Conservation (phyloP, 2,888 invertebrate species). For the Merodon equestris region DNA sequence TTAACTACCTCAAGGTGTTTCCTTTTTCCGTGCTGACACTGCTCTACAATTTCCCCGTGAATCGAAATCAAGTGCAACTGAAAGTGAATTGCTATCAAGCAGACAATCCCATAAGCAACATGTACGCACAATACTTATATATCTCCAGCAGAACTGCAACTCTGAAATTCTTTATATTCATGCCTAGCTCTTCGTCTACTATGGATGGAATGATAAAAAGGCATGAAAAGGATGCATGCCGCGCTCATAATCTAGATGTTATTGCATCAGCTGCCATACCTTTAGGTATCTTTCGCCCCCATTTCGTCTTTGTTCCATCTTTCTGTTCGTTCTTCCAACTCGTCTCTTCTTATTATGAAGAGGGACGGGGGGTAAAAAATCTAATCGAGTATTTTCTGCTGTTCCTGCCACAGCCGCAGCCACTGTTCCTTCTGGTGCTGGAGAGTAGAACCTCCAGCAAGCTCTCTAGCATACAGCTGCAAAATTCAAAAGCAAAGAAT, state of each 20-base stretch:
- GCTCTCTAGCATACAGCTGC: slow-evolving; percentile 15
- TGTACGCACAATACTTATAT: slow-evolving; percentile 25
- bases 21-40: too few relatives aligned
- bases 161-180: background rate
- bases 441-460: slow-evolving; percentile 7
- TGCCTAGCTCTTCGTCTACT: too few relatives aligned
- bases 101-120: slow-evolving; percentile 16
- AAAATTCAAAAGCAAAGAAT: slow-evolving; percentile 45
- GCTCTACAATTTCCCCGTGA: too few relatives aligned
- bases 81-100: slow-evolving; percentile 6
- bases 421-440: background rate
- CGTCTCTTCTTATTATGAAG: too few relatives aligned
- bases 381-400: slow-evolving; percentile 59
- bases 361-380: slow-evolving; percentile 28
- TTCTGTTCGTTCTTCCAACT: slow-evolving; percentile 7
- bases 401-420: background rate
- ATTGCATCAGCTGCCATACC: slow-evolving; percentile 48
- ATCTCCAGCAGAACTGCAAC: background rate
- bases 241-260: slow-evolving; percentile 36
- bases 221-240: too few relatives aligned
- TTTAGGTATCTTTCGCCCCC: slow-evolving; percentile 52
- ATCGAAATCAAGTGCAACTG: slow-evolving; percentile 3
- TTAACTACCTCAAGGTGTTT: too few relatives aligned
- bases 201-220: too few relatives aligned
- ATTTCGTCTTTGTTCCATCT: slow-evolving; percentile 43